Base-by-base conservation (phyloP, 2,797 vertebrate genomes). In the Pyrocephalus nanus region DNA sequence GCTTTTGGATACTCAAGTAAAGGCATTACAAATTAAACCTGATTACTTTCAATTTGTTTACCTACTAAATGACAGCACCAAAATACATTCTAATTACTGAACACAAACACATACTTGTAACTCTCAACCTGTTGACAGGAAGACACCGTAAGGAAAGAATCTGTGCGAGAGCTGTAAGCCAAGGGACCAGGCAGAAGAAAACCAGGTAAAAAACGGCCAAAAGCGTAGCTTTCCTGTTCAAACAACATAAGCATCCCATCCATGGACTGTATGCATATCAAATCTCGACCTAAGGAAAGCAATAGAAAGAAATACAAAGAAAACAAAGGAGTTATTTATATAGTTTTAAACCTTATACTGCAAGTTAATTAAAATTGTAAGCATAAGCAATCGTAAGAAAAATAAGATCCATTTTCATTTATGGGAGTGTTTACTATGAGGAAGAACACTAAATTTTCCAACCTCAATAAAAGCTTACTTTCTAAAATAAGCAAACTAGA, bases 161-260 rank as follows among this genome's bases (percentile, higher is more conserved):
- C 99, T 1, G 99, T 99, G 55, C 98, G 98, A 74, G 97, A 91
- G 95, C 98, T 99, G 98, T 99, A 99, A 67, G 98, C 93, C 82
- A 99, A 96, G 2, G 99, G 99, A 42, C 99, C 99, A 1, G 99
- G 99, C 78, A 99, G 97, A 93, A 99, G 98, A 96, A 99, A 99
- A 19, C 98, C 99, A 1, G 99, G 99, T n/a, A 99, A 98, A 95
- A 99, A 99, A 30, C 99, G 97, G 30, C 99, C 99, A 78, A 99
- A 99, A 43, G 99, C 98, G 19, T 98, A 99, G 94, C 99, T 99
- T 97, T 99, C 99, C 98, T 99, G 99, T 95, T 99, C 99, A 92
- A 99, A 99, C 91, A 99, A 97, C 98, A 99, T 99, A 78, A 99
- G 98, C 99, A 99, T 99, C 65, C 99, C 99, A 75, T 99, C 99